A percentile compares a stretch with the other conserved stretches of the same genome.
These are phyloP conservation scores for Aplodontia rufa DNA, from an alignment of 2,113 vertebrate species.

Conservation along the genomic window DNA sequence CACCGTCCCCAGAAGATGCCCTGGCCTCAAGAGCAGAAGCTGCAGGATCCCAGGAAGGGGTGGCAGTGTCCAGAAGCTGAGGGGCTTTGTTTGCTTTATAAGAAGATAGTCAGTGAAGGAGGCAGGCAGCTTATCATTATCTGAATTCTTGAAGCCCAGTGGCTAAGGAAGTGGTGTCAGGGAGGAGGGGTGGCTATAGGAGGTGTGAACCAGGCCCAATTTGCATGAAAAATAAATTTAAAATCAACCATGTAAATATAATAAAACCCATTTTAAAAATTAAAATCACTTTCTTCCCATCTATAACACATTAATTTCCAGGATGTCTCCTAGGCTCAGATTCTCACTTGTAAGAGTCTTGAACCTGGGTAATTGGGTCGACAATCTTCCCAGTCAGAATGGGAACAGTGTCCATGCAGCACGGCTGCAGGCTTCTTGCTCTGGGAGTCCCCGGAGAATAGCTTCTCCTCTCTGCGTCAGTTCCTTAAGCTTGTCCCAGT, in stretches of 20 bases:
- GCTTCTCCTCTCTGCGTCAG: not conserved
- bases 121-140: accelerated
- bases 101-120: not conserved
- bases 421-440: too few species aligned
- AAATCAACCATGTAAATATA: not conserved
- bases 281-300: not conserved
- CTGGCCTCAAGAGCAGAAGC: not conserved
- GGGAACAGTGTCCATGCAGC: not conserved
- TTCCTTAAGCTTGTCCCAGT: not conserved
- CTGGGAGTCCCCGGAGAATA: accelerated
- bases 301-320: not conserved
- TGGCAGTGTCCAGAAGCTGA: not conserved
- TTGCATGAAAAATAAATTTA: not conserved
- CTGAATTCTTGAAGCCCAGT: not conserved
- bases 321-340: not conserved
- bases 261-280: not conserved
- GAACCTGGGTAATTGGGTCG: not conserved
- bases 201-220: not conserved
- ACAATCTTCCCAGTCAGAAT: not conserved
- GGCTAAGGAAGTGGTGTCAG: not conserved
- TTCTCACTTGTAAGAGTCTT: not conserved
- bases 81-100: not conserved
- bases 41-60: not conserved
- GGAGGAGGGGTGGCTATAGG: too few species aligned
- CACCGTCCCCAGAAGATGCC: not conserved